These are phyloP conservation scores for Rhagologus leucostigma DNA, from an alignment of 2,113 vertebrate species.

Conservation along the genomic window DNA sequence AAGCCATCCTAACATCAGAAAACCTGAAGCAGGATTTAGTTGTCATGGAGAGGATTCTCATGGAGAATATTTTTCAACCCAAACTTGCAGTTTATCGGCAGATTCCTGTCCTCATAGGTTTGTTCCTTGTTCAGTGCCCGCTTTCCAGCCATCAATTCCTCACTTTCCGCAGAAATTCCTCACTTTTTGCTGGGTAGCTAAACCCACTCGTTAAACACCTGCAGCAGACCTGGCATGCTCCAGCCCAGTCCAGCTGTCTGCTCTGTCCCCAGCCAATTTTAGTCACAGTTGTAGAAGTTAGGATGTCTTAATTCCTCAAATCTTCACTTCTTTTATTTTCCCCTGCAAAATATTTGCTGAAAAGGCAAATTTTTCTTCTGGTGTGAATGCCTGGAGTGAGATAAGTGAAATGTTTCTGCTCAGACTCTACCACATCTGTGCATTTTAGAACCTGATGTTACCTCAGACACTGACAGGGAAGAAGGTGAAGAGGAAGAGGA, in stretches of 20 bases:
- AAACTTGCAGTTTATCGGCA: slow-evolving; percentile 85
- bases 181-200: neutral
- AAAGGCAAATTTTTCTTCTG: neutral
- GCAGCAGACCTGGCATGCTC: neutral
- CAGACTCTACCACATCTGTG: neutral
- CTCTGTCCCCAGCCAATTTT: neutral
- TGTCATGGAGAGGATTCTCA: slow-evolving; percentile 84
- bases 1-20: slow-evolving; percentile 73
- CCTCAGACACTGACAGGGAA: neutral
- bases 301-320: neutral
- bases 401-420: neutral
- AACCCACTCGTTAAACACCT: neutral
- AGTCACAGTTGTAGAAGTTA: neutral
- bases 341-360: neutral
- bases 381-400: neutral
- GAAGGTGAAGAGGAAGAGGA: neutral
- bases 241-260: neutral
- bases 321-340: neutral
- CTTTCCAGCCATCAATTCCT: neutral
- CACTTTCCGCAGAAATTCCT: neutral
- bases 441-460: slow-evolving; percentile 46
- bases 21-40: slow-evolving; percentile 77
- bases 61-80: slow-evolving; percentile 82
- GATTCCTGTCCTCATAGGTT: slow-evolving; percentile 81
- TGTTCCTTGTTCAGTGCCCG: neutral